Evolutionary conservation across 2,888 invertebrate species (phyloP).

Genomic region (Drosophila putrida): DNA sequence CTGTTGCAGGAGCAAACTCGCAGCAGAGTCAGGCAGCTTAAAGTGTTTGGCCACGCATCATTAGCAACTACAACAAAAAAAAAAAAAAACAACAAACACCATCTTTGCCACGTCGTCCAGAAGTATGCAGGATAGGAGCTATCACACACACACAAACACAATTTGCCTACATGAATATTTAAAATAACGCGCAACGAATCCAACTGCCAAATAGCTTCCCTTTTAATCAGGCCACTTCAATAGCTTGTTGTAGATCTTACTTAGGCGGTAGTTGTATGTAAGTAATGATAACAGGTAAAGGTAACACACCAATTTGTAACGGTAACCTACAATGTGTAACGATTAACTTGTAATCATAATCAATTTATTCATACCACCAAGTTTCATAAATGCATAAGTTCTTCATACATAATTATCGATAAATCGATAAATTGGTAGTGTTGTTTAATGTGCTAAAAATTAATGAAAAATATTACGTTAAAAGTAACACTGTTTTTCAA

Average conservation of each 20-base stretch:
- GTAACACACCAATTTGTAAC: conserved; percentile 21
- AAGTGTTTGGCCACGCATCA: conserved; percentile 15
- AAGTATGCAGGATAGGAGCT: conserved; percentile 36
- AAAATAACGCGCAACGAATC: conserved; percentile 73
- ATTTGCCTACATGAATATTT: conserved; percentile 52
- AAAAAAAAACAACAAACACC: conserved; percentile 12
- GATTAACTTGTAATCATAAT: conserved; percentile 47
- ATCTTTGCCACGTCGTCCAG: conserved; percentile 53
- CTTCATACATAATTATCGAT: conserved; percentile 33
- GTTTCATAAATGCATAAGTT: conserved; percentile 50
- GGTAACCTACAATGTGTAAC: neutral
- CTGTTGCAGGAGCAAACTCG: conserved; percentile 50
- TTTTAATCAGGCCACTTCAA: conserved; percentile 59
- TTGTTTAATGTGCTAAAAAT: conserved; percentile 32
- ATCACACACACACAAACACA: conserved; percentile 36
- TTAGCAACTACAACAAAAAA: conserved; percentile 14
- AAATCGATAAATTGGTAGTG: conserved; percentile 21
- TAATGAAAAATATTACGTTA: conserved; percentile 4
- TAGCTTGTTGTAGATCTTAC: conserved; percentile 67
- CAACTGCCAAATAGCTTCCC: conserved; percentile 79
- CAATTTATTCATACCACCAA: conserved; percentile 72
- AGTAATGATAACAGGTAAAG: conserved; percentile 49
- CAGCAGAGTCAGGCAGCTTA: conserved; percentile 77
- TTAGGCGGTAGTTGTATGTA: conserved; percentile 72
- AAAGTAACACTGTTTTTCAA: conserved; percentile 17